Evolutionary conservation across 2,888 invertebrate genomes (phyloP), one percentile per base, ranked within the genome.

Genomic region (Spialia ferax): DNA sequence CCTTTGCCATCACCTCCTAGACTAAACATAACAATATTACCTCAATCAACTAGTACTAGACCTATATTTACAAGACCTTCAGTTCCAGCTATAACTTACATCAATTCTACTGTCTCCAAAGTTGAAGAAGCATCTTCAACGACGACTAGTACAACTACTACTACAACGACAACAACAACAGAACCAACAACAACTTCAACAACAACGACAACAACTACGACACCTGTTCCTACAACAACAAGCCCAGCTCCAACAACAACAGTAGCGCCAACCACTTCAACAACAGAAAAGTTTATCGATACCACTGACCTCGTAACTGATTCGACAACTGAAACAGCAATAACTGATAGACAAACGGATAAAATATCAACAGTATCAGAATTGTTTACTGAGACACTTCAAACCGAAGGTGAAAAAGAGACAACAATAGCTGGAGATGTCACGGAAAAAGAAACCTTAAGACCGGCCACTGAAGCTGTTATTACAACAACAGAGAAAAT

Each of bases 1-100:
- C 91, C 93, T 1, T 75, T 92, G 57, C 90, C 91, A 1, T 86
- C 84, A 10, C 92, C 92, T 42, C 94, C 94, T 52, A 83, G 91
- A 79, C 72, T 93, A 60, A 93, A 93, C 57, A 93, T 93, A 55
- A 91, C 91, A 1, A 87, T 91, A 62, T 73, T 93, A 77, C 91
- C 93, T 67, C 91, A 90, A 73, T 84, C 87, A 18, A 88, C 91
- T 10, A 90, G 91, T 69, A 83, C 87, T 0, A 88, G 87, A 73
- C 93, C 93, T 7, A 73, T 79, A 64, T 89, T 87, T 60, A 87
- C 89, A 0, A 80, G 89, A 61, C 93, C 93, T 5, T 80, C 85
- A 60, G 79, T 79, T 4, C 77, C 86, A 8, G 80, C 85, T 0
- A 91, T 93, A 13, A 92, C 90, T 29, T 89, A 90, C 63, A 91